phyloP scores from a whole-genome alignment of 2,113 vertebrate genomes.

The Suncus etruscus region DNA sequence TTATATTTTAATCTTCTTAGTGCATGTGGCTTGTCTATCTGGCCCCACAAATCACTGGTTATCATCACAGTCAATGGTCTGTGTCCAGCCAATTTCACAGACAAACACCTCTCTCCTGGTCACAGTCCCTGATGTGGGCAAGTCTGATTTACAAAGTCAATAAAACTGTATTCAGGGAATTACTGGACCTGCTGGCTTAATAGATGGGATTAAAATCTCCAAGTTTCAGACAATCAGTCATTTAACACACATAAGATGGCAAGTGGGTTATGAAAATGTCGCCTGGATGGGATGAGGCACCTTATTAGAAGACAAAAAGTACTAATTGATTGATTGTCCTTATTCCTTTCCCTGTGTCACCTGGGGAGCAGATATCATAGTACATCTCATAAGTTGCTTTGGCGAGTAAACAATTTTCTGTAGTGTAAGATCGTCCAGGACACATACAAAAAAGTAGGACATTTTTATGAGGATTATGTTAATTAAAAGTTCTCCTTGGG shows the following conservation, averaged over 20 bases:
- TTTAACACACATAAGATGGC: conserved; percentile 80
- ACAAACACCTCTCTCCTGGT: conserved; percentile 87
- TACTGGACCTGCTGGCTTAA: conserved; percentile 84
- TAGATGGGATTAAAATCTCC: conserved; percentile 87
- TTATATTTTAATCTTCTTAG: conserved; percentile 85
- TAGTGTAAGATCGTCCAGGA: conserved; percentile 22
- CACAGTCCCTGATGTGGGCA: conserved; percentile 85
- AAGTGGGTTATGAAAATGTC: conserved; percentile 81
- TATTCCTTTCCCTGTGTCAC: conserved; percentile 39
- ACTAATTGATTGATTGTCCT: conserved; percentile 79
- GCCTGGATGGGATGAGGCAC: conserved; percentile 70
- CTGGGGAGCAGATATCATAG: conserved; percentile 39
- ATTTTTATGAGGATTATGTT: conserved; percentile 56
- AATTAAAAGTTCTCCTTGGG: conserved; percentile 24
- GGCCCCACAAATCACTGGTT: conserved; percentile 87
- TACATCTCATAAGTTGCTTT: conserved; percentile 72
- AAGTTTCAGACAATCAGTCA: conserved; percentile 79
- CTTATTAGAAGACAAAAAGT: conserved; percentile 70
- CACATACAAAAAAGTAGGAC: conserved; percentile 35
- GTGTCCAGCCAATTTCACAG: conserved; percentile 93
- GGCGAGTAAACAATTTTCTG: conserved; percentile 68
- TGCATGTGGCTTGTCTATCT: conserved; percentile 82
- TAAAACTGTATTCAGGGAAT: conserved; percentile 88
- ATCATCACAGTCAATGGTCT: conserved; percentile 89
- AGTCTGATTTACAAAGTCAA: conserved; percentile 91